phyloP scores from a whole-genome alignment of 2,113 vertebrate species.

The Sitta europaea region DNA sequence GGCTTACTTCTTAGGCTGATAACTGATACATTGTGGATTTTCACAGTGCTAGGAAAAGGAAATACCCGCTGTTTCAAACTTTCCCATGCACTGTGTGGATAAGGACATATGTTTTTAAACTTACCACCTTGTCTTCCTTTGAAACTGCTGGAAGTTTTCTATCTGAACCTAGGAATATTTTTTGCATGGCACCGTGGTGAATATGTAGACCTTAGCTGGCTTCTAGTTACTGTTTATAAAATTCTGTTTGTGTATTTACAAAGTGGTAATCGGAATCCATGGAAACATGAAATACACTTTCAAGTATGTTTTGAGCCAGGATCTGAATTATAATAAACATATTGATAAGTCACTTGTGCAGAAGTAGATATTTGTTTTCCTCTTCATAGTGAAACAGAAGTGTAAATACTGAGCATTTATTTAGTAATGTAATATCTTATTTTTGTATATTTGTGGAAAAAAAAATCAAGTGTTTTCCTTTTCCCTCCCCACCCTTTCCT shows the following conservation, averaged over 20 bases:
- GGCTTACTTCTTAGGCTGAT: neutral
- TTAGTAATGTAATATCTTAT: neutral
- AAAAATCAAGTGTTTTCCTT: neutral
- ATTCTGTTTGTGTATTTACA: neutral
- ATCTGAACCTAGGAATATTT: neutral
- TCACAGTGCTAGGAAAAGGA: neutral
- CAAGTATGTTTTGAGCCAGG: neutral
- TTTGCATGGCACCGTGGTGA: neutral
- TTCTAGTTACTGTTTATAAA: neutral
- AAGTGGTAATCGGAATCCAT: neutral
- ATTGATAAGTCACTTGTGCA: neutral
- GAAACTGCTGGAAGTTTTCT: neutral
- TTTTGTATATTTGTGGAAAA: neutral
- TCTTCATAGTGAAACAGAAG: neutral
- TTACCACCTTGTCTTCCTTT: neutral
- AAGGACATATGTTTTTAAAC: neutral
- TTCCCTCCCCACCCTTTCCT: constrained; percentile 24
- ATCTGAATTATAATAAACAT: neutral
- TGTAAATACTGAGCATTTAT: neutral
- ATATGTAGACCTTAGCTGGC: neutral
- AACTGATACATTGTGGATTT: neutral
- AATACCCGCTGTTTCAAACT: neutral
- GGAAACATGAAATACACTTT: neutral
- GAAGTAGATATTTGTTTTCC: constrained; percentile 1
- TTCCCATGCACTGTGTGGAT: neutral